Evolutionary conservation across 1,140 invertebrate genomes (phyloP), one percentile per base, ranked within the genome.

Genomic region (Drosophila sulfurigaster): DNA sequence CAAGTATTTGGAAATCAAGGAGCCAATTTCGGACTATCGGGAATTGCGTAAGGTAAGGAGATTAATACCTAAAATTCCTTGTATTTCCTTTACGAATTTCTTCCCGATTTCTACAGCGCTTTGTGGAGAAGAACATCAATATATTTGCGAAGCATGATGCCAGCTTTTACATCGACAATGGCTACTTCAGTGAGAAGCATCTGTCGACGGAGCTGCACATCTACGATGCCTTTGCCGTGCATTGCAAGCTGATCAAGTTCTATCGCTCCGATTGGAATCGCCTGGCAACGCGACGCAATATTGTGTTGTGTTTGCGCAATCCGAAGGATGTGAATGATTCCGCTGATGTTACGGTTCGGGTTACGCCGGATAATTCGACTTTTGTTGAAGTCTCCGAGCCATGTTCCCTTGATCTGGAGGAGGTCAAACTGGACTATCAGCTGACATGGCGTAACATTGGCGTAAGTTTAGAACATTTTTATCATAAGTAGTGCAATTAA

Each of bases 101-200:
- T 38, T 1, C 10, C 0, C 7, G 6, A 6, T 30, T 13, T 25
- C 15, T 32, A 6, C 10, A 91, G 89, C 77, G 67, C 11, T 81
- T 91, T n/a, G 74, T 57, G 45, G 81, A 89, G 25, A 52, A 30
- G 15, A 91, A 90, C 48, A 45, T 92, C 10, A 92, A 92, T 63
- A 85, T 92, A 46, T 92, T 92, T 77, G 69, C 91, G 5, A 70
- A 91, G 54, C 59, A 69, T 16, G 91, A 92, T 75, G 91, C 91
- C 7, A 54, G 60, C 10, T 92, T 59, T 51, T 92, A 92, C 54
- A 87, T 92, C 43, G 76, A 92, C 7, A 87, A 91, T 45, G 91
- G 91, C 25, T 92, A 92, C 43, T 92, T 92, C 45, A 87, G 69
- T 5, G 60, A 79, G 32, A 92, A 92, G 67, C 87, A 91, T 58